Evolutionary conservation across 2,888 invertebrate genomes (phyloP).

Genomic region (Entomobrya multifasciata): DNA sequence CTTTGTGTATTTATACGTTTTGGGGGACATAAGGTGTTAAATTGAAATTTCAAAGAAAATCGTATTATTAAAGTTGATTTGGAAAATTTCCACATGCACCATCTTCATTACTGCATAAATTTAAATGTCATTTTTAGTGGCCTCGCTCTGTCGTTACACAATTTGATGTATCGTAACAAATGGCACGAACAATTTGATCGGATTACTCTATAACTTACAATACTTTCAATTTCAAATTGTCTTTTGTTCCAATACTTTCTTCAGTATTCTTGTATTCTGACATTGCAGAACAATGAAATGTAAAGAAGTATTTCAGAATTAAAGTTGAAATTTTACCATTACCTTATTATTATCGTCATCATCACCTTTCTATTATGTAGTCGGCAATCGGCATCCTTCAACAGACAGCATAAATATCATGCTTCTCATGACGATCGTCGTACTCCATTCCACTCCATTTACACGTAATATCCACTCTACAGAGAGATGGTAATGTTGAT

Average conservation of each 20-base stretch:
- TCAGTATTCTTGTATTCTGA: too few species aligned
- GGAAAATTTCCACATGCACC: constrained; percentile 1
- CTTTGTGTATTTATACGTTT: too few species aligned
- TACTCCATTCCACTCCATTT: constrained; percentile 4
- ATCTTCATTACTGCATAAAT: neutral
- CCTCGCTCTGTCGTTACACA: constrained; percentile 47
- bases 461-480: constrained; percentile 43
- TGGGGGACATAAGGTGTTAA: neutral
- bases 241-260: neutral
- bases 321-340: neutral
- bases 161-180: constrained; percentile 62
- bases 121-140: neutral
- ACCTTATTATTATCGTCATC: constrained; percentile 12
- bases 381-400: constrained; percentile 44
- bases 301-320: too few species aligned
- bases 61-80: too few species aligned
- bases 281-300: too few species aligned
- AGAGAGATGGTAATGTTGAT: constrained; percentile 42
- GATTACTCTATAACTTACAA: constrained; percentile 55
- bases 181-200: constrained; percentile 55
- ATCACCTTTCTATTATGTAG: constrained; percentile 3
- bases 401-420: constrained; percentile 47
- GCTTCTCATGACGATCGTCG: constrained; percentile 45
- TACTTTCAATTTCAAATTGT: constrained; percentile 35
- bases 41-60: neutral